Evolutionary conservation across 2,888 invertebrate species (phyloP), one percentile per base, ranked within the genome.

Genomic region (Dione vanillae): DNA sequence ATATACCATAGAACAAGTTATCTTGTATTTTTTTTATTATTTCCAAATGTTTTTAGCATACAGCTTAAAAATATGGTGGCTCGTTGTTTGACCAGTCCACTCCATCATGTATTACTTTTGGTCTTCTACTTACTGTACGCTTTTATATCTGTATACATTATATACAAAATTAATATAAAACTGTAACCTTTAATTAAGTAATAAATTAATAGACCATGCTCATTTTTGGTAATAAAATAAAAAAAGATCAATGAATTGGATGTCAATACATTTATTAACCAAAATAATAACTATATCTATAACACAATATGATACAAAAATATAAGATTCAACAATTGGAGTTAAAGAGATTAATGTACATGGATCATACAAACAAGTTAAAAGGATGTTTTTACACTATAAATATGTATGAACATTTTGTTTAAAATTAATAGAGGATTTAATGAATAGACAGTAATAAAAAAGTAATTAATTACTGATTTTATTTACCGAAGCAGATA

Each of bases 241-340:
- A 54, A 3, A 16, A 47, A 47, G 9, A 3, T 5, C 10, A 56
- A 40, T 7, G 1, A 0, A 6, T 40, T 40, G n/a, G 10, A 79
- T 81, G 43, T 64, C 82, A 85, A 78, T 79, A 79, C 83, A 82
- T 90, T 90, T 89, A 90, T 82, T 88, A 79, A 81, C 77, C 85
- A 86, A 79, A 78, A 81, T 82, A 84, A 78, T 76, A 71, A 78
- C 78, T 80, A 71, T 67, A 54, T 70, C 62, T 68, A 47, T 54
- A 69, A 67, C 70, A 65, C 62, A 79, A 79, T 81, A 80, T 78
- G 68, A 76, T 71, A 68, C 37, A 68, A 70, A 70, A 70, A 67
- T 66, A 67, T 62, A 27, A 41, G n/a, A 70, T 70, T 62, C 61
- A 47, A 70, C 19, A 35, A 54, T 70, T 67, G 16, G 19, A 62